phyloP scores from a whole-genome alignment of 2,888 invertebrate species.

The Rhagonycha lutea region DNA sequence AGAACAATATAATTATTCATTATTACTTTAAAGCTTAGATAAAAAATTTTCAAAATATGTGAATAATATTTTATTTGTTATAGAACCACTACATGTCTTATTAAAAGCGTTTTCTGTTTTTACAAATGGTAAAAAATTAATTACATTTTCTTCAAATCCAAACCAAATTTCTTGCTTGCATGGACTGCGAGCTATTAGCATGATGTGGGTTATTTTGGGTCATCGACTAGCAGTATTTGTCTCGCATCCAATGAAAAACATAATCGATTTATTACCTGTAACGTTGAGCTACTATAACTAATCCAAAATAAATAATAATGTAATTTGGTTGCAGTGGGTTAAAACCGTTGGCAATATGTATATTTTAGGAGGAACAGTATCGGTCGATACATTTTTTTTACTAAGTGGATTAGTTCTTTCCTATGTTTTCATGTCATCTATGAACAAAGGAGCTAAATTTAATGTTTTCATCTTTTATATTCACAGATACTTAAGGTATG shows the following conservation, averaged over 20 bases:
- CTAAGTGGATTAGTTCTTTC: constrained; percentile 64
- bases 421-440: constrained; percentile 41
- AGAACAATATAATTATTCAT: not conserved
- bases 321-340: not conserved
- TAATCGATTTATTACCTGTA: not conserved
- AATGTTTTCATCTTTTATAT: not conserved
- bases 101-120: no score
- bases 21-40: not conserved
- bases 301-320: no score
- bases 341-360: not conserved
- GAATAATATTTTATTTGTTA: no score
- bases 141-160: constrained; percentile 47
- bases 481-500: not conserved
- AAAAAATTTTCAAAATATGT: no score
- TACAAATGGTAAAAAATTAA: constrained; percentile 47
- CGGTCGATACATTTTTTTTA: constrained; percentile 69
- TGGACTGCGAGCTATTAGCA: constrained; percentile 54
- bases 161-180: constrained; percentile 49
- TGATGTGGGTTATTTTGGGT: constrained; percentile 55
- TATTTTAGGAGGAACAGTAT: constrained; percentile 52
- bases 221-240: constrained; percentile 45
- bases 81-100: no score
- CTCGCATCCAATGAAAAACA: constrained; percentile 14
- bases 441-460: not conserved
- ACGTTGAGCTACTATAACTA: not conserved